Base-by-base conservation (phyloP, 2,888 invertebrate genomes). In the Nemotelus pantherinus region DNA sequence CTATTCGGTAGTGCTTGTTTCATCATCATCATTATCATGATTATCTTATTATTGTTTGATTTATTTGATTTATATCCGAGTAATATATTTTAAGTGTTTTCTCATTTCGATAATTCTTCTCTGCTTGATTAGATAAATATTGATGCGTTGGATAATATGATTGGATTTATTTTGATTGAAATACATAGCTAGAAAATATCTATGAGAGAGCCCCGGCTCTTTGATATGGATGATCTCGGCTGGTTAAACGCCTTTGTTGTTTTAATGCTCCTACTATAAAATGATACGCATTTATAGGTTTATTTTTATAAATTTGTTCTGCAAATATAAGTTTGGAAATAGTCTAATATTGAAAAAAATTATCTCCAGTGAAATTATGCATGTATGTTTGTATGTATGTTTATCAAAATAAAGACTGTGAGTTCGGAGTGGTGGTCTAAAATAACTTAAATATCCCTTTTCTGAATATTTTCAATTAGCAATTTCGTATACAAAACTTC, bases 221-320 rank as follows among this genome's bases (percentile, higher is more conserved):
- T 92, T 96, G 96, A 93, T 97, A 97, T 90, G 97, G 97, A 93
- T 97, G 97, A 90, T 97, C 96, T 92, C 97, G 85, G 79, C 78
- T 86, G 90, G 92, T 89, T 93, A 93, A 91, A 93, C 94, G 93
- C 95, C 94, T 94, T 91, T 91, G 91, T 90, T 90, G 90, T 89
- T 87, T 87, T 84, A 88, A 83, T 84, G 87, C 87, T 83, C 86
- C 88, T 87, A 88, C 85, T 87, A 87, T 77, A 79, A 80, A 80
- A 80, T 77, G 80, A 77, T 79, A 79, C 77, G 76, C 64, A 77
- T 70, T 53, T 75, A 77, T 79, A 77, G 78, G 72, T 77, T 57
- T 77, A 72, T 72, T 76, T 77, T 68, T 67, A 25, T 25, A 25
- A 25, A 25, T 25, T 25, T 25, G 25, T 25, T 25, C 25, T 25